Percentiles rank a stretch among this genome's conserved stretches.
Conservation (phyloP, 2,113 vertebrate species). For the Dicrurus megarhynchus region DNA sequence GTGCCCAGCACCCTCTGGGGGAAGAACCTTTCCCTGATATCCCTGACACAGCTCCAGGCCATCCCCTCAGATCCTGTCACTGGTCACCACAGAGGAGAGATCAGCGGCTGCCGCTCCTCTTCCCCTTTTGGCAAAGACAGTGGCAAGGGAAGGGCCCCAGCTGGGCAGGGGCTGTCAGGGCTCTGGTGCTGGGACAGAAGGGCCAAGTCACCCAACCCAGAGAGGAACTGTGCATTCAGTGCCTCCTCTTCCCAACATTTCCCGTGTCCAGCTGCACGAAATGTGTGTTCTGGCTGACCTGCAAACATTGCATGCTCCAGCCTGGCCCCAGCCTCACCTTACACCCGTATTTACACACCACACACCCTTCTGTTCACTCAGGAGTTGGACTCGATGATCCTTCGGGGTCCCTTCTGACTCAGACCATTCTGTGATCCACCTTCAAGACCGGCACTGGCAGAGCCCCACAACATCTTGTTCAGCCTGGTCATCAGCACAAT, state of each 20-base stretch:
- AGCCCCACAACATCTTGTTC: accelerated
- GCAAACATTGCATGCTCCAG: not conserved
- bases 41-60: not conserved
- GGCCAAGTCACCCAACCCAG: not conserved
- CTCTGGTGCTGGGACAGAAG: not conserved
- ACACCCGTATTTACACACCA: not conserved
- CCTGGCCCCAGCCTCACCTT: not conserved
- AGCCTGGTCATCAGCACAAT: too few species aligned
- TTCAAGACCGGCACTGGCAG: not conserved
- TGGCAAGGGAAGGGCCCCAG: not conserved
- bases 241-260: not conserved
- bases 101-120: not conserved
- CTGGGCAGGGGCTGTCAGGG: not conserved
- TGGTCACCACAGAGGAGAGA: not conserved
- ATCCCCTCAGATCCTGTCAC: not conserved
- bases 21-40: not conserved
- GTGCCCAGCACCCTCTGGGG: not conserved
- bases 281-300: not conserved
- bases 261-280: accelerated
- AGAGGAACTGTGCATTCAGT: not conserved
- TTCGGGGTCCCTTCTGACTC: not conserved
- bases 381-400: accelerated
- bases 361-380: accelerated
- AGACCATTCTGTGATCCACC: not conserved
- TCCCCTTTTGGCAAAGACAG: not conserved